Base-by-base conservation (phyloP, 1,140 invertebrate species). In the Apocrypta bakeri region DNA sequence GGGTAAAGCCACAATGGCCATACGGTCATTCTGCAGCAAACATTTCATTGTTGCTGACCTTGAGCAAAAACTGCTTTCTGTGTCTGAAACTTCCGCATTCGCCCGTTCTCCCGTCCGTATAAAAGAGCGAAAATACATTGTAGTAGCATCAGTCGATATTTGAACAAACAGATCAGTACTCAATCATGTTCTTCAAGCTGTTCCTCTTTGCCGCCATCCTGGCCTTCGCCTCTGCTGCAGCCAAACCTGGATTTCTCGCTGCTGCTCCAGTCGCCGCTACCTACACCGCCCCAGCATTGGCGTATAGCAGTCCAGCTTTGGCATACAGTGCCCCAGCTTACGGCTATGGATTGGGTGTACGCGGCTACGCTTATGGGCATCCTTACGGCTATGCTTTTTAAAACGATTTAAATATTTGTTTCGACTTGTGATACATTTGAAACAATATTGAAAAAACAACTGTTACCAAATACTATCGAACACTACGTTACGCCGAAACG, bases 181-280 rank as follows among this genome's bases (percentile, higher is more conserved):
- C 42, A 77, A 1, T n/a, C 56, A 77, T 77, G 75, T 64, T 77
- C 75, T 66, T 12, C 63, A 66, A 66, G 24, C 21, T 25, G 14
- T 66, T 66, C 63, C 25, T 66, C 1, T 27, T 77, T 29, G 75
- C 61, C 17, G 75, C 63, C 29, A 33, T 77, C 14, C 27, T 77
- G 56, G 69, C 69, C 1, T 42, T 40, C 4, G 37, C 33, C 8
- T 33, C 37, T 24, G 69, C 69, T 14, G 21, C 37, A 25, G 12
- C 69, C 17, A 42, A 42, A 21, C 69, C 33, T 3, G 33, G 69
- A 9, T 33, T 33, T 8, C 21, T 72, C 21, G 69, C 69, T 21
- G 11, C 56, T 61, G 56, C 56, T 61, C 56, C 56, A 3, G n/a
- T 61, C n/a, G 14, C 69, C 21, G n/a, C 17, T 12, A 8, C 69